These are phyloP conservation scores for Pangasius djambal DNA, from an alignment of 2,797 vertebrate genomes.

Conservation along the genomic window DNA sequence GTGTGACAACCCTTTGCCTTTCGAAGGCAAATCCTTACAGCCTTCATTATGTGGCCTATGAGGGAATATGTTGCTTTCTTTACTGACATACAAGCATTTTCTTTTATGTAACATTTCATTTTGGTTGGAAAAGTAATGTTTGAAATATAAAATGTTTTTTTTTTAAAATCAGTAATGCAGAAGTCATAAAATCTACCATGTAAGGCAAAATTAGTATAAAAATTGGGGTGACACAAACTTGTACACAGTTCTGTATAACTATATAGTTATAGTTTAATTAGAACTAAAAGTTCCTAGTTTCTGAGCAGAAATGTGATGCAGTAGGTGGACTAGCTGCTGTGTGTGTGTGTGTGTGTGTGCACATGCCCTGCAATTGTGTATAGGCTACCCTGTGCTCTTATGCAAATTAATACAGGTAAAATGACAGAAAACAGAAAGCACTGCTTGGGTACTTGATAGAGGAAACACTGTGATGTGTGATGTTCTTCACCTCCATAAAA, in stretches of 20 bases:
- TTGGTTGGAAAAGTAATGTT: not conserved
- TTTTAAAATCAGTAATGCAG: not conserved
- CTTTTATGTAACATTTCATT: not conserved
- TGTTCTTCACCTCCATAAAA: not conserved
- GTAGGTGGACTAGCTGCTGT: not conserved
- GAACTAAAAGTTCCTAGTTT: not conserved
- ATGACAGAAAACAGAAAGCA: not conserved
- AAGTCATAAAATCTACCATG: not conserved
- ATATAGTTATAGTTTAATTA: not conserved
- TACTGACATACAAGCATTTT: not conserved
- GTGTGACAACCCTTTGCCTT: not conserved
- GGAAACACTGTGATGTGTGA: not conserved
- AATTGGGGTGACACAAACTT: not conserved
- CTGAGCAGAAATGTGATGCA: not conserved
- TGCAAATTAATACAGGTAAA: not conserved
- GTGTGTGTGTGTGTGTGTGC: constrained; percentile 3
- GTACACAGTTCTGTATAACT: not conserved
- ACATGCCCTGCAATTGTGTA: not conserved
- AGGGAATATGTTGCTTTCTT: not conserved
- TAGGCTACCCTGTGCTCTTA: not conserved
- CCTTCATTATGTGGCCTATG: not conserved
- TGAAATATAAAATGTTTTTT: not conserved
- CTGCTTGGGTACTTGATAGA: not conserved
- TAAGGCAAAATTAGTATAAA: not conserved
- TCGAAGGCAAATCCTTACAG: not conserved